These are phyloP conservation scores for Leucoma salicis DNA, from an alignment of 2,888 invertebrate species.

Conservation along the genomic window DNA sequence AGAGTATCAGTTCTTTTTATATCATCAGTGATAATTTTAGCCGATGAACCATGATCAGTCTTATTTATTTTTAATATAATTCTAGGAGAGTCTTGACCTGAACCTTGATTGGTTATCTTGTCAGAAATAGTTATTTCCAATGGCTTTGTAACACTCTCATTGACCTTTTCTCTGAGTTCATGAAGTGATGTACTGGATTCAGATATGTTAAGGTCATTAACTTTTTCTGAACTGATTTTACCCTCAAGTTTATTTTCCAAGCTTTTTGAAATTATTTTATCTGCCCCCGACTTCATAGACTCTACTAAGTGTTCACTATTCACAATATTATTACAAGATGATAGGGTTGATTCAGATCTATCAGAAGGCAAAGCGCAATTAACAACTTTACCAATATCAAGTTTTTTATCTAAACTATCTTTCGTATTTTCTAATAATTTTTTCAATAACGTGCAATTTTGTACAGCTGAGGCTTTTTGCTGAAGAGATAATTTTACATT, in stretches of 20 bases:
- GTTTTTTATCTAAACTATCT: slow-evolving; percentile 48
- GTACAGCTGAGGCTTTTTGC: slow-evolving; percentile 43
- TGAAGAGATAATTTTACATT: slow-evolving; percentile 35
- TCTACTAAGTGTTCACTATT: slow-evolving; percentile 32
- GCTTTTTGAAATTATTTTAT: slow-evolving; percentile 35
- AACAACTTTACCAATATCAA: slow-evolving; percentile 35
- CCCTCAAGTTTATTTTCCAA: slow-evolving; percentile 31
- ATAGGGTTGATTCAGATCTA: slow-evolving; percentile 31
- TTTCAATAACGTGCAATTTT: slow-evolving; percentile 71
- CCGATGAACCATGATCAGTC: slow-evolving; percentile 78
- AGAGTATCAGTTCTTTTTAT: slow-evolving; percentile 48
- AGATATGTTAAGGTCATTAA: slow-evolving; percentile 39
- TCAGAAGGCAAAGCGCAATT: slow-evolving; percentile 39
- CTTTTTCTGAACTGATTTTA: slow-evolving; percentile 34
- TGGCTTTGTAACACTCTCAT: slow-evolving; percentile 66
- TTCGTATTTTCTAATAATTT: slow-evolving; percentile 67
- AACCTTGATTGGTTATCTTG: slow-evolving; percentile 59
- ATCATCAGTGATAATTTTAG: slow-evolving; percentile 76
- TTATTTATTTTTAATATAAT: slow-evolving; percentile 86
- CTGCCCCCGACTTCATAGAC: slow-evolving; percentile 25
- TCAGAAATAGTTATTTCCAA: slow-evolving; percentile 73
- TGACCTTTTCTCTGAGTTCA: slow-evolving; percentile 48
- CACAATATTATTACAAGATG: slow-evolving; percentile 26
- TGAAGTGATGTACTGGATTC: slow-evolving; percentile 41
- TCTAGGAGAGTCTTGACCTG: slow-evolving; percentile 79